phyloP scores from a whole-genome alignment of 2,797 vertebrate genomes.

The Macrochelys suwanniensis region DNA sequence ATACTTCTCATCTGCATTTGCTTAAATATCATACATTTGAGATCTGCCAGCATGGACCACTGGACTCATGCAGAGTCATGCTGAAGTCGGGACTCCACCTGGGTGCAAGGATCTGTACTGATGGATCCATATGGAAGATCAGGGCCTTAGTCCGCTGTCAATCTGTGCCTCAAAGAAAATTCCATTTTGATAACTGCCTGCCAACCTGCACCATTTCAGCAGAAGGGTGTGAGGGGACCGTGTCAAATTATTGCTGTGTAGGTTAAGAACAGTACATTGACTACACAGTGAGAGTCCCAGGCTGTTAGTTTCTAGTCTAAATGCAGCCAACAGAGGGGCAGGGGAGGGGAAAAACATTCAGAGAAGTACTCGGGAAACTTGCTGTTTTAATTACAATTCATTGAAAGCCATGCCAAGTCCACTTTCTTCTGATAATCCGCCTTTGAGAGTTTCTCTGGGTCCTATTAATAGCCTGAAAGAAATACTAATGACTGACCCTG shows the following conservation, averaged over 20 bases:
- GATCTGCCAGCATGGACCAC: not conserved
- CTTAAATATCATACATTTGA: not conserved
- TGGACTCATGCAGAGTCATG: not conserved
- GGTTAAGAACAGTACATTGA: slow-evolving; percentile 9
- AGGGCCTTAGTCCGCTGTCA: not conserved
- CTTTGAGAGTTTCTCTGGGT: slow-evolving; percentile 70
- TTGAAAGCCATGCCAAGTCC: slow-evolving; percentile 76
- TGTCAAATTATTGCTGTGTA: not conserved
- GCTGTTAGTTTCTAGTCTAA: slow-evolving; percentile 13
- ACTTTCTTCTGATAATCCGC: slow-evolving; percentile 66
- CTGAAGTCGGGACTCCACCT: rapidly evolving
- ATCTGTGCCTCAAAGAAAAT: not conserved
- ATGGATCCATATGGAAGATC: not conserved
- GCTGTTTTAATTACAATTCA: slow-evolving; percentile 73
- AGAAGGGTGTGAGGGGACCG: not conserved
- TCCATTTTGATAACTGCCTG: not conserved
- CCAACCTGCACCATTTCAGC: not conserved
- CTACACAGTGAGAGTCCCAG: slow-evolving; percentile 19
- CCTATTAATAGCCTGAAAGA: slow-evolving; percentile 69
- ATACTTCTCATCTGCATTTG: not conserved
- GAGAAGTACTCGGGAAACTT: slow-evolving; percentile 80
- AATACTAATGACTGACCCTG: slow-evolving; percentile 71
- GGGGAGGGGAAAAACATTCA: slow-evolving; percentile 42
- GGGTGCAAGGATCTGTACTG: not conserved
- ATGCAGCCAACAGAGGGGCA: slow-evolving; percentile 42